Conservation (phyloP, 1,140 invertebrate species). For the Drosophila virilis region DNA sequence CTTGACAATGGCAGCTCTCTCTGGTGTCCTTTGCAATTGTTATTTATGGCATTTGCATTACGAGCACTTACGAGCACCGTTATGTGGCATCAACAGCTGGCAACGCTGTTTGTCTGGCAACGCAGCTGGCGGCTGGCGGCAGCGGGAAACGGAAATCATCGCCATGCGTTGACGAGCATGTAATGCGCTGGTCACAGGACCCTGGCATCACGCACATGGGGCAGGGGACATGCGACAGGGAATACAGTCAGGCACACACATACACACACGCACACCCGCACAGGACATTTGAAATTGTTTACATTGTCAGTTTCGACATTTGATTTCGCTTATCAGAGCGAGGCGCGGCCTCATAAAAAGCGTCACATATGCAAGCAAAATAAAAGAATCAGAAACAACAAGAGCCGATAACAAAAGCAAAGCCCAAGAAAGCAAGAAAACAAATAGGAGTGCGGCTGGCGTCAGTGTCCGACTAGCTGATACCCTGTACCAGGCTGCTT, state of each 20-base stretch:
- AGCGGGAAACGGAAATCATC: slow-evolving; percentile 44
- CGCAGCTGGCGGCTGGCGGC: slow-evolving; percentile 26
- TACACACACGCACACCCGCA: too few relatives aligned
- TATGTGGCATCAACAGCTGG: slow-evolving; percentile 39
- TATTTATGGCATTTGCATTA: slow-evolving; percentile 46
- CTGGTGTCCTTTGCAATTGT: slow-evolving; percentile 8
- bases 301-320: slow-evolving; percentile 74
- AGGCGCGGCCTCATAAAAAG: slow-evolving; percentile 62
- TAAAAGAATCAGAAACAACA: slow-evolving; percentile 18
- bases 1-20: slow-evolving; percentile 23
- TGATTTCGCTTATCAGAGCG: slow-evolving; percentile 72
- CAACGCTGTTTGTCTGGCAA: slow-evolving; percentile 36
- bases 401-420: slow-evolving; percentile 10
- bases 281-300: slow-evolving; percentile 67
- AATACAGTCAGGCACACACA: too few relatives aligned
- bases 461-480: not conserved
- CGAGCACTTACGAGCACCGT: slow-evolving; percentile 23
- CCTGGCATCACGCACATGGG: too few relatives aligned
- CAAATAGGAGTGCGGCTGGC: not conserved
- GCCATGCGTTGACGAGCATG: slow-evolving; percentile 37
- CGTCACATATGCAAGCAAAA: slow-evolving; percentile 49
- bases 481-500: too few relatives aligned
- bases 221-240: too few relatives aligned
- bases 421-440: slow-evolving; percentile 22
- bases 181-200: slow-evolving; percentile 36